Conservation (phyloP, 2,888 invertebrate genomes). For the Agriopis leucophaearia region DNA sequence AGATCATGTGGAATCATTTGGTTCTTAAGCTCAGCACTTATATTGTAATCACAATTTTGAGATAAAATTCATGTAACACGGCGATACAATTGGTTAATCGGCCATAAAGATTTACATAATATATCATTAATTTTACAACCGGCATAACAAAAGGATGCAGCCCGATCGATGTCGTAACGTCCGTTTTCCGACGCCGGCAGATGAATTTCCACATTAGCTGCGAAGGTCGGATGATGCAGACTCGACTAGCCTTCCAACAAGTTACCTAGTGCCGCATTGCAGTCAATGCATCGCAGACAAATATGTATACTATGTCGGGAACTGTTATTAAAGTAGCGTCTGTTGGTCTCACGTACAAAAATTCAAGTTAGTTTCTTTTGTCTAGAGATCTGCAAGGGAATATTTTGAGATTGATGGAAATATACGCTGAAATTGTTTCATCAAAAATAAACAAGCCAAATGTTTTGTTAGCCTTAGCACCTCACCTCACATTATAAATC, state of each 20-base stretch:
- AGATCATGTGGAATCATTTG: too few relatives aligned
- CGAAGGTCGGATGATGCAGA: constrained; percentile 5
- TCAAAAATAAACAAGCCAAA: not conserved
- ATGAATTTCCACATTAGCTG: constrained; percentile 14
- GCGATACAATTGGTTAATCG: too few relatives aligned
- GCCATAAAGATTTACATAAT: not conserved
- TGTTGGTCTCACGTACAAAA: constrained; percentile 5
- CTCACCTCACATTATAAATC: not conserved
- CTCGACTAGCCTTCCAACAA: not conserved
- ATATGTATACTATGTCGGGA: not conserved
- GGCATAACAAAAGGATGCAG: constrained; percentile 2
- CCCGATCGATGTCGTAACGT: constrained; percentile 3
- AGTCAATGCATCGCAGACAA: constrained; percentile 16
- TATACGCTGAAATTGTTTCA: not conserved
- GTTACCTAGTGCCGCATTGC: constrained; percentile 30
- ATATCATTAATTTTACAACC: not conserved
- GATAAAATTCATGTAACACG: not conserved
- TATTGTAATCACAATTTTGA: not conserved
- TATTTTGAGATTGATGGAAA: constrained; percentile 1
- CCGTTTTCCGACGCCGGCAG: constrained; percentile 6
- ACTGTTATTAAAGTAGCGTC: constrained; percentile 1
- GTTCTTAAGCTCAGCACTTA: not conserved
- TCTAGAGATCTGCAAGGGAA: not conserved
- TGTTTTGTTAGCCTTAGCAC: not conserved
- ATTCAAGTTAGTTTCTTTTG: not conserved